Conservation (phyloP, 2,888 invertebrate genomes). For the Hydroisotoma schaefferi region DNA sequence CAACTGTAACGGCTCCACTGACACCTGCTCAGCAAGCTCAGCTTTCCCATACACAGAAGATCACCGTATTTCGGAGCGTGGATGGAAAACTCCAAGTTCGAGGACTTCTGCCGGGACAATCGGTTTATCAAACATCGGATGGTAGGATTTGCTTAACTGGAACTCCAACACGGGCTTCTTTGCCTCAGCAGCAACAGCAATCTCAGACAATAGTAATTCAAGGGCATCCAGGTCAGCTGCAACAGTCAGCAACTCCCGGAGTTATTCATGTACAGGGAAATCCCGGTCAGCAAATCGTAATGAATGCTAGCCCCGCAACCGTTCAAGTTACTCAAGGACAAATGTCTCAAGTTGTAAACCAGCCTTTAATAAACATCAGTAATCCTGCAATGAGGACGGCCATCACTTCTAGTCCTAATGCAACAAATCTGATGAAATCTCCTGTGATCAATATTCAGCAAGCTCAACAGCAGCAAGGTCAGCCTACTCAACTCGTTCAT, state of each 20-base stretch:
- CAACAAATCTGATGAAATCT: too few species aligned
- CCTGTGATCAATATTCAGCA: slow-evolving; percentile 11
- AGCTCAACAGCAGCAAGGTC: slow-evolving; percentile 9
- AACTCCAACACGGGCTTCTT: slow-evolving; percentile 21
- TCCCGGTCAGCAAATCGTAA: background rate
- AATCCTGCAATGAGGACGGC: slow-evolving; percentile 23
- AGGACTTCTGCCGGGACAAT: slow-evolving; percentile 79
- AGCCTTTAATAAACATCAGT: slow-evolving; percentile 51
- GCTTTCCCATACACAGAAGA: background rate
- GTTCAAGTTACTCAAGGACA: slow-evolving; percentile 47
- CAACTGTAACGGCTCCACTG: slow-evolving; percentile 13
- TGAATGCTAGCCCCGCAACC: slow-evolving; percentile 49
- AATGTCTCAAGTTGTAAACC: slow-evolving; percentile 61
- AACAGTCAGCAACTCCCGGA: slow-evolving; percentile 51
- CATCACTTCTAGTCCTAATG: slow-evolving; percentile 7
- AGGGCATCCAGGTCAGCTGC: slow-evolving; percentile 43
- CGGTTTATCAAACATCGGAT: slow-evolving; percentile 87
- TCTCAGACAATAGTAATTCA: slow-evolving; percentile 12
- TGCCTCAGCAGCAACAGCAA: slow-evolving; percentile 1
- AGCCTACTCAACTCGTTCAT: slow-evolving; percentile 9
- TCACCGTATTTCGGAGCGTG: slow-evolving; percentile 61
- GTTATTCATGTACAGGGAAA: slow-evolving; percentile 39
- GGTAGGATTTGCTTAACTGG: slow-evolving; percentile 70
- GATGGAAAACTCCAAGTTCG: slow-evolving; percentile 89
- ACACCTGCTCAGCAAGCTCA: slow-evolving; percentile 8